These are phyloP conservation scores for Botia kubotai DNA, from an alignment of 2,797 vertebrate species.

Conservation along the genomic window DNA sequence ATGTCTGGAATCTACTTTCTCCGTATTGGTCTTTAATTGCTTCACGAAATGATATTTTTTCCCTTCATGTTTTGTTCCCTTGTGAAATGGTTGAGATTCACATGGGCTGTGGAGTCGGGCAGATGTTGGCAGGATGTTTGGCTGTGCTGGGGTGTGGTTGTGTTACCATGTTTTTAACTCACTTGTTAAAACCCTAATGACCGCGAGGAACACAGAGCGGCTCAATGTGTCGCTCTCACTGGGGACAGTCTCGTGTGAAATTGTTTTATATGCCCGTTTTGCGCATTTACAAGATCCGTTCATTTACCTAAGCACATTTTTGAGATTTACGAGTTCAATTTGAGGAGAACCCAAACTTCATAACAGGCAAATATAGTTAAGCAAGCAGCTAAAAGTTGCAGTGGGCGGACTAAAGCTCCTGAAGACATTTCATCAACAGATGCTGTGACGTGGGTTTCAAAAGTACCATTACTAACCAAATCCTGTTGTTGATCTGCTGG, in stretches of 20 bases:
- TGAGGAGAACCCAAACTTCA: constrained; percentile 59
- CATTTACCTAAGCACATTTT: constrained; percentile 65
- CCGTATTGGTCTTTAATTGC: background rate
- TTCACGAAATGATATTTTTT: background rate
- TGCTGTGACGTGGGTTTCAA: constrained; percentile 62
- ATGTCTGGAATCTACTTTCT: too few relatives aligned
- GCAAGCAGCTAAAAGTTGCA: constrained; percentile 50
- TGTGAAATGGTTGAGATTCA: background rate
- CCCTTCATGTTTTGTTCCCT: background rate
- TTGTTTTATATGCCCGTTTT: constrained; percentile 54
- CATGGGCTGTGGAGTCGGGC: constrained; percentile 8
- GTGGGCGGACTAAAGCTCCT: constrained; percentile 57
- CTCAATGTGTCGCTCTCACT: constrained; percentile 41
- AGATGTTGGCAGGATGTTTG: constrained; percentile 58
- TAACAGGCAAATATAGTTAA: constrained; percentile 66
- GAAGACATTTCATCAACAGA: constrained; percentile 70
- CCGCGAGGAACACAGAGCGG: constrained; percentile 37
- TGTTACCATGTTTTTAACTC: constrained; percentile 55
- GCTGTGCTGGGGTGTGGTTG: constrained; percentile 55
- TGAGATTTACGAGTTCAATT: constrained; percentile 63
- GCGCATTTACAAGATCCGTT: constrained; percentile 51
- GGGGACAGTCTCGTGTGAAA: constrained; percentile 52
- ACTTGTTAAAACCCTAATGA: constrained; percentile 62
- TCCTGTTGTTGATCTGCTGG: constrained; percentile 81
- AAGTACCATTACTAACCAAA: constrained; percentile 79